Conservation (phyloP, 1,140 invertebrate species). For the Varroa destructor region DNA sequence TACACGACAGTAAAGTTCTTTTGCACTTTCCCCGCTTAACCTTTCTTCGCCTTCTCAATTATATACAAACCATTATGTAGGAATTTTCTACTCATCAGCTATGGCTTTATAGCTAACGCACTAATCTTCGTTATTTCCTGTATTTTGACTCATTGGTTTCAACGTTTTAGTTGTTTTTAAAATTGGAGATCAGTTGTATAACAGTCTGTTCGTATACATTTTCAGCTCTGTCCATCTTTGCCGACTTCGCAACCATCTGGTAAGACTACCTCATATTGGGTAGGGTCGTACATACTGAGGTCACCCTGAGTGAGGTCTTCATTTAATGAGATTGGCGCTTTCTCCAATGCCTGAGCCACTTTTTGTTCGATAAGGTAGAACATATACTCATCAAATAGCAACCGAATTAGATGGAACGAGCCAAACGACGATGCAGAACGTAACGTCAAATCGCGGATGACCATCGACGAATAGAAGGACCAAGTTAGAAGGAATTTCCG, state of each 20-base stretch:
- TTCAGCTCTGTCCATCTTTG: no score
- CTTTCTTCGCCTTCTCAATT: no score
- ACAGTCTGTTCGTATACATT: no score
- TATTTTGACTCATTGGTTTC: no score
- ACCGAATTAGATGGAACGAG: slow-evolving; percentile 91
- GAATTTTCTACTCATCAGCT: no score
- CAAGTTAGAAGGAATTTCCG: slow-evolving; percentile 92
- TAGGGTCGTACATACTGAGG: background rate
- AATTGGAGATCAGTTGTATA: no score
- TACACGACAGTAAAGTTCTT: no score
- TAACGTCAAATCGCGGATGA: slow-evolving; percentile 83
- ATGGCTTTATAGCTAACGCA: no score
- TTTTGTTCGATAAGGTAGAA: slow-evolving; percentile 95
- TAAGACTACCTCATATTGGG: slow-evolving; percentile 9
- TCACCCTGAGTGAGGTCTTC: slow-evolving; percentile 48
- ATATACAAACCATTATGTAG: no score
- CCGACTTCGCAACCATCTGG: slow-evolving; percentile 15
- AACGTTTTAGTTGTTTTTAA: no score
- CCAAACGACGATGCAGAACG: slow-evolving; percentile 94
- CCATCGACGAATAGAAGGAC: slow-evolving; percentile 97
- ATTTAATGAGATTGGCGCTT: slow-evolving; percentile 88
- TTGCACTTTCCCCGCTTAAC: no score
- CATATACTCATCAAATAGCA: slow-evolving; percentile 98
- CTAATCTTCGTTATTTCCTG: no score
- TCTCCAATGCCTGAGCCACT: slow-evolving; percentile 73